Evolutionary conservation across 2,888 invertebrate genomes (phyloP).

Genomic region (Molanna angustata): DNA sequence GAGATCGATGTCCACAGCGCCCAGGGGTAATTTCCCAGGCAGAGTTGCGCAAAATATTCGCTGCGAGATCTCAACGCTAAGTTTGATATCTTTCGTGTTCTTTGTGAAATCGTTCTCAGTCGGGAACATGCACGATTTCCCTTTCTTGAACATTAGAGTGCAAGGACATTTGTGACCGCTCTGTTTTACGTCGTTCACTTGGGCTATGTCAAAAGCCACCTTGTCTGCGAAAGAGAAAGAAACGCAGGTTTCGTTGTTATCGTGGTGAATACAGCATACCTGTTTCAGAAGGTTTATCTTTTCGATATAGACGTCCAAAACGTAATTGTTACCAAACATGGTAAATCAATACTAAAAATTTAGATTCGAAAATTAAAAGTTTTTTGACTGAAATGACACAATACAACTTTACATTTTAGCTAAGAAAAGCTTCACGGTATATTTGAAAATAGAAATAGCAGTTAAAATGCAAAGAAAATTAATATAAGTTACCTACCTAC

Average conservation of each 20-base stretch:
- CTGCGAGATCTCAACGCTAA: conserved; percentile 12
- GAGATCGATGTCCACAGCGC: neutral
- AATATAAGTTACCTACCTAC: no score
- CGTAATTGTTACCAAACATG: conserved; percentile 11
- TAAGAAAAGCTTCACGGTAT: no score
- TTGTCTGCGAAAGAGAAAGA: conserved; percentile 4
- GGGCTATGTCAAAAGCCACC: conserved; percentile 6
- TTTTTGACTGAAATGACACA: no score
- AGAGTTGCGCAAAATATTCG: conserved; percentile 11
- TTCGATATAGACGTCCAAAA: conserved; percentile 11
- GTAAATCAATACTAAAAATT: no score
- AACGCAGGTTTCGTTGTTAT: conserved; percentile 12
- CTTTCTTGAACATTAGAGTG: conserved; percentile 8
- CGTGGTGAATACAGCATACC: conserved; percentile 12
- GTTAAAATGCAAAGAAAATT: no score
- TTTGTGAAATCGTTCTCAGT: neutral
- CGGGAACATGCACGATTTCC: conserved; percentile 8
- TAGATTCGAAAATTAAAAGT: no score
- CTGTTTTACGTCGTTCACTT: conserved; percentile 4
- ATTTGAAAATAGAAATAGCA: no score
- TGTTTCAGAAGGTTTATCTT: conserved; percentile 10
- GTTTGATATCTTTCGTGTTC: neutral
- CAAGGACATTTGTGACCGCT: conserved; percentile 1
- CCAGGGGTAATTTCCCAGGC: conserved; percentile 13
- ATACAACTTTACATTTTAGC: no score